phyloP scores from a whole-genome alignment of 2,888 invertebrate species.

The Limenitis camilla region DNA sequence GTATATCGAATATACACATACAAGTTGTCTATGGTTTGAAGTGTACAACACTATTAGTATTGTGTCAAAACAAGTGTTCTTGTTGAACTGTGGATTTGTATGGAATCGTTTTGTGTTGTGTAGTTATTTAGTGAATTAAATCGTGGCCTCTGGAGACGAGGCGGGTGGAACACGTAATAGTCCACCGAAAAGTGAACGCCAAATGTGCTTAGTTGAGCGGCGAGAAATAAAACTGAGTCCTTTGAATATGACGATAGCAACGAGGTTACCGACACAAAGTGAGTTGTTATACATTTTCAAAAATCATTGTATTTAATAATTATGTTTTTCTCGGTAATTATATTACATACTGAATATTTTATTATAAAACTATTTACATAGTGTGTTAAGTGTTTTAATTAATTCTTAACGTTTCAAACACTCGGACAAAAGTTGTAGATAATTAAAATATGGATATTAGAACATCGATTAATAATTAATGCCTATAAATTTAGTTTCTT shows the following conservation, averaged over 20 bases:
- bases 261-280: conserved; percentile 56
- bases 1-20: background rate
- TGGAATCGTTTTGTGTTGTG: conserved; percentile 5
- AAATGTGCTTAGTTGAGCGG: conserved; percentile 54
- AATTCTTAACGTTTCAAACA: too few relatives aligned
- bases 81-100: background rate
- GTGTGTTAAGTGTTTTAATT: too few relatives aligned
- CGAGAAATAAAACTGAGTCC: conserved; percentile 41
- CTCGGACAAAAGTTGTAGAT: too few relatives aligned
- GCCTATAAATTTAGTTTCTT: too few relatives aligned
- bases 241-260: conserved; percentile 60
- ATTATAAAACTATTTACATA: background rate
- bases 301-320: background rate
- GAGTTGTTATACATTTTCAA: conserved; percentile 36
- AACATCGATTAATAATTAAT: too few relatives aligned
- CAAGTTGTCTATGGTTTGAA: conserved; percentile 12
- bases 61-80: conserved; percentile 2
- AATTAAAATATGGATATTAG: too few relatives aligned
- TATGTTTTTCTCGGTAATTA: too few relatives aligned
- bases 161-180: conserved; percentile 38
- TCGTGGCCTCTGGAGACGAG: conserved; percentile 45
- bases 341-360: too few relatives aligned
- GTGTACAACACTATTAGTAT: conserved; percentile 4
- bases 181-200: conserved; percentile 38
- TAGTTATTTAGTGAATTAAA: conserved; percentile 29